phyloP scores from a whole-genome alignment of 2,797 vertebrate species.

The Champsocephalus esox region DNA sequence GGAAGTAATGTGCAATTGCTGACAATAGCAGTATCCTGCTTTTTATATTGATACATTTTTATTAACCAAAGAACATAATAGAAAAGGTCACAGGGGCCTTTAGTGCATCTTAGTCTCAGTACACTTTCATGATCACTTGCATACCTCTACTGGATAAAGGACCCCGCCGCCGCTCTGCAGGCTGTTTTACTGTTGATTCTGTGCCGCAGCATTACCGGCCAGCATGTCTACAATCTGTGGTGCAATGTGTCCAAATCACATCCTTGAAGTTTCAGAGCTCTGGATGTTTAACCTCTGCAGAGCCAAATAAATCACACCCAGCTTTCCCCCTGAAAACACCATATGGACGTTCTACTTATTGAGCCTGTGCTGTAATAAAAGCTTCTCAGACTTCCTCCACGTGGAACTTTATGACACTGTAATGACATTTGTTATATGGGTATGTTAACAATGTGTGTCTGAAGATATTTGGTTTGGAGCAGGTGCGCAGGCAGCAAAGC shows the following conservation, averaged over 20 bases:
- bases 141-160: neutral
- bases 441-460: conserved; percentile 66
- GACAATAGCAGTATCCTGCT: neutral
- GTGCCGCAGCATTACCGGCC: neutral
- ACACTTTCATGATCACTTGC: neutral
- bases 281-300: conserved; percentile 59
- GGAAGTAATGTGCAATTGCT: no score
- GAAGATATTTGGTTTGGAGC: conserved; percentile 79
- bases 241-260: conserved; percentile 74
- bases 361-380: conserved; percentile 67
- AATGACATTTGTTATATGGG: conserved; percentile 71
- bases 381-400: conserved; percentile 77
- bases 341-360: conserved; percentile 53
- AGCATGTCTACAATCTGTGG: conserved; percentile 62
- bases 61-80: neutral
- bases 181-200: neutral
- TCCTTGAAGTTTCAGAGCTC: conserved; percentile 58
- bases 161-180: neutral
- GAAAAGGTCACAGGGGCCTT: neutral
- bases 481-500: conserved; percentile 71
- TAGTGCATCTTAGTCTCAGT: neutral
- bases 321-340: conserved; percentile 58
- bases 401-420: conserved; percentile 71
- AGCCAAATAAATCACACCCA: conserved; percentile 79
- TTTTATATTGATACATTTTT: neutral